Evolutionary conservation across 2,113 vertebrate genomes (phyloP).

Genomic region (Tupaia tana): DNA sequence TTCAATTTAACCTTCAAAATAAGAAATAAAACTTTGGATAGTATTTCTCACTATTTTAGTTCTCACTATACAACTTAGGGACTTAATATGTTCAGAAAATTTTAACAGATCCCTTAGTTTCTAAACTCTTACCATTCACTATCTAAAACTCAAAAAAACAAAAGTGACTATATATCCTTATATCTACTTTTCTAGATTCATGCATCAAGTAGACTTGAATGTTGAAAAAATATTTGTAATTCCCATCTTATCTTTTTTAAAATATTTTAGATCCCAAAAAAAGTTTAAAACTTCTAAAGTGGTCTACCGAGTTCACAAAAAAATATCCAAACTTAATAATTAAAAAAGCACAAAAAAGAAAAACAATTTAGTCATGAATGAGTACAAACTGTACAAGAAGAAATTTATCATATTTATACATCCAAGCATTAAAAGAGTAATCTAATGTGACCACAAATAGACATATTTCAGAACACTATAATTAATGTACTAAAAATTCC

Average conservation of each 20-base stretch:
- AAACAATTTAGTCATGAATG: neutral
- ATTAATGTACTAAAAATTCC: neutral
- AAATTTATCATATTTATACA: neutral
- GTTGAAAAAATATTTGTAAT: neutral
- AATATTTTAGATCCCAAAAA: neutral
- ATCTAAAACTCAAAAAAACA: neutral
- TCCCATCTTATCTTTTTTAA: conserved; percentile 9
- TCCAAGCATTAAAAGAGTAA: neutral
- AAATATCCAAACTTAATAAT: neutral
- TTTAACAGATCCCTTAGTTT: neutral
- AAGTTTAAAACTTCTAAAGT: neutral
- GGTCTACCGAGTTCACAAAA: neutral
- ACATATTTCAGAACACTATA: conserved; percentile 13
- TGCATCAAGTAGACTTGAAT: neutral
- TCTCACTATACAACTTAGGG: neutral
- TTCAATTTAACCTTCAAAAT: conserved; percentile 20
- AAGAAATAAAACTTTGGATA: neutral
- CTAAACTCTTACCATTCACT: neutral
- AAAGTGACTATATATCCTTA: neutral
- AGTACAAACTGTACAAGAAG: neutral
- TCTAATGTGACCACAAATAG: neutral
- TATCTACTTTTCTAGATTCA: neutral
- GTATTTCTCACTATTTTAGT: neutral
- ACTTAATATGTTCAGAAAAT: neutral
- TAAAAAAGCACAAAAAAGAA: neutral